Conservation (phyloP, 2,797 vertebrate species). For the Chiloscyllium punctatum region DNA sequence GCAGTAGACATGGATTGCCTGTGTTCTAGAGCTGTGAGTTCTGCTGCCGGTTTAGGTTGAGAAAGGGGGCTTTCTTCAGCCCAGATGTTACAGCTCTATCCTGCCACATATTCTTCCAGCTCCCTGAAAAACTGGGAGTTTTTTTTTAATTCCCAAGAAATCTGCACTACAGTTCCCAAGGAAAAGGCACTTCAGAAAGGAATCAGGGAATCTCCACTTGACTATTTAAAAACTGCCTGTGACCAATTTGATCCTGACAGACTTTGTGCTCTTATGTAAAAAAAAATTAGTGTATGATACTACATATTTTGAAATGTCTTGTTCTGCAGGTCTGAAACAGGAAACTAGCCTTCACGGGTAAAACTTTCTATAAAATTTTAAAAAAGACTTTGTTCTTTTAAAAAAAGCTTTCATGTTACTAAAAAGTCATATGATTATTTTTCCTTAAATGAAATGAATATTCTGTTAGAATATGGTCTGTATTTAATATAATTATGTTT, state of each 20-base stretch:
- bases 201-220: conserved; percentile 64
- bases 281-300: conserved; percentile 41
- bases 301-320: conserved; percentile 46
- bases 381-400: conserved; percentile 50
- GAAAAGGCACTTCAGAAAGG: conserved; percentile 48
- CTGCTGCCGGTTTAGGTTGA: conserved; percentile 41
- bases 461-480: conserved; percentile 62
- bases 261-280: conserved; percentile 41
- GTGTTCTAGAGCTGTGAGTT: conserved; percentile 39
- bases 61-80: conserved; percentile 39
- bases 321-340: conserved; percentile 50
- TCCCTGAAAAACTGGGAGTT: conserved; percentile 40
- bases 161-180: conserved; percentile 38
- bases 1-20: conserved; percentile 41
- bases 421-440: conserved; percentile 49
- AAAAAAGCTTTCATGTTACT: conserved; percentile 49
- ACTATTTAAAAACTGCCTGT: conserved; percentile 54
- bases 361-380: conserved; percentile 55
- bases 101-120: conserved; percentile 43
- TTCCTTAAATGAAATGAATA: conserved; percentile 49
- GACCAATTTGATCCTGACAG: conserved; percentile 48
- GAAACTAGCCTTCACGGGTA: conserved; percentile 69
- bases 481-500: conserved; percentile 70
- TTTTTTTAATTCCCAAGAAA: conserved; percentile 36
- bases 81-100: conserved; percentile 42